Evolutionary conservation across 1,140 invertebrate genomes (phyloP), one percentile per base, ranked within the genome.

Genomic region (Mizuhopecten yessoensis): DNA sequence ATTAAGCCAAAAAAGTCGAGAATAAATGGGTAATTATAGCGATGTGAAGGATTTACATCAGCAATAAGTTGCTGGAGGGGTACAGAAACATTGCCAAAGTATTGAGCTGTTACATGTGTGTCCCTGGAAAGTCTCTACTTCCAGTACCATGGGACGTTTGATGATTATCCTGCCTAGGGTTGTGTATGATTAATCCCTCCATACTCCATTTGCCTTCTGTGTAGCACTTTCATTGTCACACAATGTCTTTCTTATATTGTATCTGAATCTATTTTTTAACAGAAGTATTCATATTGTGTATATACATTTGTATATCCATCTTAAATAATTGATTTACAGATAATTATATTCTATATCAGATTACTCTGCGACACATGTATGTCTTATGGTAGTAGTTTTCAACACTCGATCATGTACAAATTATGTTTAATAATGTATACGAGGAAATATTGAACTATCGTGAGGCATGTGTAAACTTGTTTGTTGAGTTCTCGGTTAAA

Each of bases 181-280:
- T 75, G 57, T 75, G 57, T 75, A 75, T 75, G 1, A 75, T n/a
- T 75, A 75, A n/a, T 75, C 57, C 57, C 57, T 75, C 57, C 57
- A 75, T 75, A 75, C n/a, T 75, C 57, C 57, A 75, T 75, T 75
- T n/a, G 57, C 57, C 57, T 75, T 45, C 42, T 45, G 5, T 75
- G 57, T 75, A n/a, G 1, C n/a, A 17, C 57, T 75, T 29, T 29
- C 57, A 75, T 75, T 29, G 1, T 75, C n/a, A 29, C 29, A 75
- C 57, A 75, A 75, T 29, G 57, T 75, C 57, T 75, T 75, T 75
- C 57, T 75, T 0, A 29, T 75, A 39, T 29, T 29, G 57, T 75
- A 75, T n/a, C 23, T 29, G n/a, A 75, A 29, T 75, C 23, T 75
- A 75, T 75, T 75, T 75, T 75, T 75, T 5, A 75, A 49, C 45